Evolutionary conservation across 2,888 invertebrate species (phyloP), one percentile per base, ranked within the genome.

Genomic region (Agrochola circellaris): DNA sequence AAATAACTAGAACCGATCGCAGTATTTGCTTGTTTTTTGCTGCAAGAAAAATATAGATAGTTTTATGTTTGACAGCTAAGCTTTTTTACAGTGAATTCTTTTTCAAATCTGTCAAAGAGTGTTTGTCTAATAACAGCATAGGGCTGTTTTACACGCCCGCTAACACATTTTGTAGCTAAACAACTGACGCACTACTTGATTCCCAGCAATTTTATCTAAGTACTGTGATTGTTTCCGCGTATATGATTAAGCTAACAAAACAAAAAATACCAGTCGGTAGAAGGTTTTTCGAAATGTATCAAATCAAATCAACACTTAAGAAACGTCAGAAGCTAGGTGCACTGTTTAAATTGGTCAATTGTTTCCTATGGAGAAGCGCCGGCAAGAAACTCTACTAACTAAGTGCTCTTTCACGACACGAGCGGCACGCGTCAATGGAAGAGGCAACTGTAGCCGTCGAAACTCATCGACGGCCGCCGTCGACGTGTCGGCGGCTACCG

Each of bases 1-100:
- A n/a, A n/a, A n/a, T 71, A 26, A 58, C 64, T 58, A 42, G 9
- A 58, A 51, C 42, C n/a, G 58, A 79, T 78, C 4, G 17, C 11
- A 30, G 48, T 1, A 34, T 70, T 51, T 23, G 17, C 11, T 79
- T 34, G 26, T 79, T 34, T 75, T 65, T 42, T 54, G 6, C 17
- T 23, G 8, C 30, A 30, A 66, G 23, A 48, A 76, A 26, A 65
- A 38, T 17, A 26, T 20, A 42, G 6, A 26, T 23, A 30, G 17
- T 20, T 38, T 9, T 17, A 20, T 20, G 9, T 75, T 56, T 30
- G 7, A 30, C 58, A 30, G 5, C 4, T 17, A 26, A 6, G 8
- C 4, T 48, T 51, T 34, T 11, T 15, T 15, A 65, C 1, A 34
- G 15, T 15, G 20, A 20, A 20, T 30, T 7, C 0, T 58, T 15